Conservation (phyloP, 92 coral and sea anemone genomes). For the Pocillopora meandrina region DNA sequence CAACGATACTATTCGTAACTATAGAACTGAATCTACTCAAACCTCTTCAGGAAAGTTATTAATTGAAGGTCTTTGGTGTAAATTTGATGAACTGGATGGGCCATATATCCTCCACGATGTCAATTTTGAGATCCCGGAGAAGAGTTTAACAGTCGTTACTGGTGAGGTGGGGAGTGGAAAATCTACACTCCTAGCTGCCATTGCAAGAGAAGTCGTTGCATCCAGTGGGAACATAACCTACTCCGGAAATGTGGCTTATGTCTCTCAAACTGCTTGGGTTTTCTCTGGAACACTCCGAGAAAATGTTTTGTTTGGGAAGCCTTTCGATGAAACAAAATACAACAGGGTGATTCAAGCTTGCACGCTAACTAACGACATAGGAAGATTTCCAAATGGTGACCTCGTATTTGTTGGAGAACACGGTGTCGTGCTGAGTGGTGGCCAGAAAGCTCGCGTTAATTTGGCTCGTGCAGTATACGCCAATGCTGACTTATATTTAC, state of each 20-base stretch:
- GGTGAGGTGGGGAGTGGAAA: constrained; percentile 37
- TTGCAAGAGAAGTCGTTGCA: constrained; percentile 10
- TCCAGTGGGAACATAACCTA: neutral
- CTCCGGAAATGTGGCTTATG: constrained; percentile 30
- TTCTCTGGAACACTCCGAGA: constrained; percentile 34
- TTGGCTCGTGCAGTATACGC: constrained; percentile 44
- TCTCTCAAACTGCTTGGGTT: constrained; percentile 21
- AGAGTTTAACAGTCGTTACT: constrained; percentile 12
- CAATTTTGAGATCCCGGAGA: constrained; percentile 4
- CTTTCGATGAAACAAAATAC: constrained; percentile 15
- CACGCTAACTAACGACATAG: neutral
- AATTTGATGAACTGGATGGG: neutral
- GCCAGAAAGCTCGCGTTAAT: constrained; percentile 36
- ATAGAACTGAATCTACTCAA: neutral
- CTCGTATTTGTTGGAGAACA: constrained; percentile 31
- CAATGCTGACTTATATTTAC: constrained; percentile 26
- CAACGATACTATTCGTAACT: neutral
- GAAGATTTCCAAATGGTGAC: constrained; percentile 17
- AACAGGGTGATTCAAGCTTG: constrained; percentile 13
- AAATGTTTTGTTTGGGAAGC: constrained; percentile 32
- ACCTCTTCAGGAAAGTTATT: neutral
- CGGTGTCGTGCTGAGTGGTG: constrained; percentile 36
- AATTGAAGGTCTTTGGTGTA: constrained; percentile 16
- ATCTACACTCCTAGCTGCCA: constrained; percentile 26
- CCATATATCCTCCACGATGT: neutral